Evolutionary conservation across 2,888 invertebrate genomes (phyloP), one percentile per base, ranked within the genome.

Genomic region (Platycheirus rosarum): DNA sequence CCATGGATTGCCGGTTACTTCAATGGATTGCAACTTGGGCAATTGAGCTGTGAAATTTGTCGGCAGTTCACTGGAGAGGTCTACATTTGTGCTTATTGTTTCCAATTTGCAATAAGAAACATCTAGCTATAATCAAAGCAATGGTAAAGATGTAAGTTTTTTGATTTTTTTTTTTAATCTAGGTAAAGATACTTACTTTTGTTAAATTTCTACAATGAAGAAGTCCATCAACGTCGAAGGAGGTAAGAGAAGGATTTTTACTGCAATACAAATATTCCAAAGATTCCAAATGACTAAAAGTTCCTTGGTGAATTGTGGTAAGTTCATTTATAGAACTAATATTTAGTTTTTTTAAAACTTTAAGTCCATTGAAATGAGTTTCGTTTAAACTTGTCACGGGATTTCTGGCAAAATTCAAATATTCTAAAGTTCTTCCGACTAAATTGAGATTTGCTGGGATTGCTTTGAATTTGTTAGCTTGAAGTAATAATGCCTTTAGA

Each of bases 1-100:
- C 92, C 95, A 93, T 63, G 91, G 92, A 90, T 95, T 95, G n/a
- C 92, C 92, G 1, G 91, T 90, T 87, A 94, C 91, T 84, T 93
- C 92, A 51, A 95, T 87, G 5, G 91, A 89, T 18, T 92, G 92
- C 68, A 95, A 86, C 49, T 92, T 88, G 1, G 90, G 86, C 89
- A 90, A 91, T 14, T 85, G 86, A 1, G 75, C 85, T 3, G 69
- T 73, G 51, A 78, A 84, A 9, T 84, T 85, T 4, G 13, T 63
- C 51, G 20, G 55, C 49, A 66, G 48, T 70, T 60, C 49, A 9
- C 4, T 42, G 7, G 79, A 37, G 6, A 84, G 49, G 14, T 85
- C 68, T 13, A 80, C 44, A 9, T 85, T 68, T 1, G 75, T 51
- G 11, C 75, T 71, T 11, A 91, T 88, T 66, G 92, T 92, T 85